Evolutionary conservation across 2,113 vertebrate species (phyloP).

Genomic region (Cyprinodon brontotheroides): DNA sequence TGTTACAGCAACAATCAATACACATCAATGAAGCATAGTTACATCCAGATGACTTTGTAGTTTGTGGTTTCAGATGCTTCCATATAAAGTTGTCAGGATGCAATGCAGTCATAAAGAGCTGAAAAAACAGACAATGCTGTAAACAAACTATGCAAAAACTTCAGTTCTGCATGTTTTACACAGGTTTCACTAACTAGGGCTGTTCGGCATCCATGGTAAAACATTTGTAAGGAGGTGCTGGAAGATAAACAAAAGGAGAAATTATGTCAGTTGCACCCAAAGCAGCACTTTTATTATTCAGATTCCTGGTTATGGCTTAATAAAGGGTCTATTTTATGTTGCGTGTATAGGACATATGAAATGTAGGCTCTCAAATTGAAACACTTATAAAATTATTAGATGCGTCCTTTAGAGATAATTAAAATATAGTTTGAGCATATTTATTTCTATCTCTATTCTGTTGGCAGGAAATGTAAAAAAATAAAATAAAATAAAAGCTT

Average conservation of each 20-base stretch:
- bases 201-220: neutral
- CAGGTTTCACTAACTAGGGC: neutral
- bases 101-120: neutral
- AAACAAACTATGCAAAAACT: neutral
- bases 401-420: neutral
- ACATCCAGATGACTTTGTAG: slow-evolving; percentile 32
- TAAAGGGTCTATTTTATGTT: neutral
- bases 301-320: neutral
- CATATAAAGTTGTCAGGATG: slow-evolving; percentile 20
- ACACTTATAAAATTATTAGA: neutral
- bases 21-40: slow-evolving; percentile 67
- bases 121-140: neutral
- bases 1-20: slow-evolving; percentile 62
- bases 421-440: neutral
- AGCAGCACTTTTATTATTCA: neutral
- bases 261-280: neutral
- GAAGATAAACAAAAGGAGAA: too few species aligned
- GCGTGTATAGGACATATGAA: too few species aligned
- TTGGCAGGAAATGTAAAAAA: too few species aligned
- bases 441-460: neutral
- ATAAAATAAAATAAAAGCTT: too few species aligned
- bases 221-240: too few species aligned
- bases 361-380: too few species aligned
- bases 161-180: neutral
- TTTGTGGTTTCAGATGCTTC: slow-evolving; percentile 27